These are phyloP conservation scores for Synanthedon vespiformis DNA, from an alignment of 2,888 invertebrate species.

Conservation along the genomic window DNA sequence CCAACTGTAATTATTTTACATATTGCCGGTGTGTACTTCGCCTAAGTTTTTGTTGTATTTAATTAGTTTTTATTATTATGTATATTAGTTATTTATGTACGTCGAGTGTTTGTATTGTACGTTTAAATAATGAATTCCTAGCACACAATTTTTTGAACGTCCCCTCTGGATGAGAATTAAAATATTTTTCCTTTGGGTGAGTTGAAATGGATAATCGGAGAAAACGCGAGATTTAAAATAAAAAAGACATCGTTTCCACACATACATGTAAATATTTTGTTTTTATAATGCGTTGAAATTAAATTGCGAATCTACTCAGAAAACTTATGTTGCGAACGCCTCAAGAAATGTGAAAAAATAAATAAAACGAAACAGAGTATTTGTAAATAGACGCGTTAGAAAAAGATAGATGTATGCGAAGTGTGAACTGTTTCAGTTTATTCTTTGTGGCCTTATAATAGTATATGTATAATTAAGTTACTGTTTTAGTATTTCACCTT, in stretches of 20 bases:
- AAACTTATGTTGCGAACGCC: background rate
- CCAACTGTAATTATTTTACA: too few relatives aligned
- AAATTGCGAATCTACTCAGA: background rate
- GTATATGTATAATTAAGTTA: too few relatives aligned
- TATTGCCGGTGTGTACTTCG: background rate
- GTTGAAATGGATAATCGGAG: too few relatives aligned
- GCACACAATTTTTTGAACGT: too few relatives aligned
- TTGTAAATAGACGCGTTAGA: background rate
- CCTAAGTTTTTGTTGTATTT: background rate
- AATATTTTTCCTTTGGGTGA: too few relatives aligned
- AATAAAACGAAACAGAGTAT: background rate
- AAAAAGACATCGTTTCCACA: too few relatives aligned
- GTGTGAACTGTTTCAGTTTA: background rate
- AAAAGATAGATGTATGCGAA: background rate
- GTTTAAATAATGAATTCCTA: too few relatives aligned
- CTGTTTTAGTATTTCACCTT: background rate
- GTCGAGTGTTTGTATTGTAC: too few relatives aligned
- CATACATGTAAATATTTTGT: too few relatives aligned
- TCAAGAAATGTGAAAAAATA: background rate
- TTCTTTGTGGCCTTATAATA: background rate
- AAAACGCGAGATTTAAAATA: too few relatives aligned
- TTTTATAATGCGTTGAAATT: too few relatives aligned
- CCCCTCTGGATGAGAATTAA: too few relatives aligned
- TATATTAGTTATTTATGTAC: background rate
- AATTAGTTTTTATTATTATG: background rate